Evolutionary conservation across 2,888 invertebrate species (phyloP), one percentile per base, ranked within the genome.

Genomic region (Drosophila anomalata): DNA sequence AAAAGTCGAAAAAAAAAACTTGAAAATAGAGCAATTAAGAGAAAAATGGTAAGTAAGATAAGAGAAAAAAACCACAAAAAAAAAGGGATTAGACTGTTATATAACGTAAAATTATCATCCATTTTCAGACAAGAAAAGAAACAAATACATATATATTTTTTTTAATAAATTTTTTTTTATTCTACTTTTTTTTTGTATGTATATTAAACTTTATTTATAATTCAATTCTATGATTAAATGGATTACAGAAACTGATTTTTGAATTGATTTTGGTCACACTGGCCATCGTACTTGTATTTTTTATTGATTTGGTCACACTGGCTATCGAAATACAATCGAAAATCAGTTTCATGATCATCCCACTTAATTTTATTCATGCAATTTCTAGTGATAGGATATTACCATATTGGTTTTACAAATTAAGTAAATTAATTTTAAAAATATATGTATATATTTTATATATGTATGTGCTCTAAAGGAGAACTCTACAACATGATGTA

Each of bases 401-500:
- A 62, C 62, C 53, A 52, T 62, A 14, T 62, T 36, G 29, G 36
- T 36, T n/a, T 36, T 36, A 36, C 36, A 36, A 36, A 36, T 36
- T 36, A 36, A 5, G n/a, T n/a, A 14, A 36, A 36, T 36, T 36
- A 36, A 36, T 39, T 46, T 36, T n/a, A 22, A 8, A 48, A 48
- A 29, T 48, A 29, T 14, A 14, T 14, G 14, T 44, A 44, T 42
- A 33, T 33, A 7, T 36, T 36, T n/a, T 36, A 36, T 50, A 22
- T 50, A 50, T 29, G 20, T 22, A 44, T 46, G 33, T 56, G 36
- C 60, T 60, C 60, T 48, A 58, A 31, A 48, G 26, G 31, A 36
- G 46, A 33, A 65, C 42, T 63, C 41, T 55, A 65, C 65, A 41
- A 55, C 47, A 66, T 41, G 41, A 63, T 63, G 63, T 54, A 36